Evolutionary conservation across 2,797 vertebrate species (phyloP), one percentile per base, ranked within the genome.

Genomic region (Mus caroli): DNA sequence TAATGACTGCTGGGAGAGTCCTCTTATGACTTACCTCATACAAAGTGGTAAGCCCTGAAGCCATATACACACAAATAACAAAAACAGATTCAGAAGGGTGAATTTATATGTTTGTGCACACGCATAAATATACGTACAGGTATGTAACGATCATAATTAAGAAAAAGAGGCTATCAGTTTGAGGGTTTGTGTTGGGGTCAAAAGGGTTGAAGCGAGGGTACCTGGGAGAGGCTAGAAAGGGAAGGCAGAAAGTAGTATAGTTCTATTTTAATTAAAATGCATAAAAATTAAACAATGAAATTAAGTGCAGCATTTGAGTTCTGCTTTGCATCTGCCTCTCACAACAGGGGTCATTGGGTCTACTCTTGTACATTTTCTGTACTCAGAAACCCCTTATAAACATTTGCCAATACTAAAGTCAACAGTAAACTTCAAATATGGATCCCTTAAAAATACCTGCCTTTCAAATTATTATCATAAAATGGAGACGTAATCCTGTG

Each of bases 361-460:
- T 60, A n/a, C 17, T 43, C 60, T 79, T 69, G 76, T n/a, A 26
- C 4, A 69, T 40, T 12, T 17, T 88, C 11, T 34, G 73, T 73
- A n/a, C 54, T 34, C 24, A 82, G 77, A 80, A 91, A 94, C 10
- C 7, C 60, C 88, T 90, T n/a, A 56, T 20, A 60, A 78, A 54
- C 88, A 73, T 69, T 94, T 94, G 20, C 62, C 37, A 37, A 84
- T 88, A 43, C 43, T 69, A 46, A 56, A 95, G 60, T 91, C 64
- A 64, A 12, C 40, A 69, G 54, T 78, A 77, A 34, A 24, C 93
- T 90, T 95, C 73, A 73, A 62, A 22, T 75, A 64, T 34, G n/a
- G 9, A 88, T 79, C 31, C 3, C 22, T 69, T 40, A 46, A 40
- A 73, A 91, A 60, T 60, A 60, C 19, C 60, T 54, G 40, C 52